Base-by-base conservation (phyloP, 2,113 vertebrate species). In the Fukomys damarensis region DNA sequence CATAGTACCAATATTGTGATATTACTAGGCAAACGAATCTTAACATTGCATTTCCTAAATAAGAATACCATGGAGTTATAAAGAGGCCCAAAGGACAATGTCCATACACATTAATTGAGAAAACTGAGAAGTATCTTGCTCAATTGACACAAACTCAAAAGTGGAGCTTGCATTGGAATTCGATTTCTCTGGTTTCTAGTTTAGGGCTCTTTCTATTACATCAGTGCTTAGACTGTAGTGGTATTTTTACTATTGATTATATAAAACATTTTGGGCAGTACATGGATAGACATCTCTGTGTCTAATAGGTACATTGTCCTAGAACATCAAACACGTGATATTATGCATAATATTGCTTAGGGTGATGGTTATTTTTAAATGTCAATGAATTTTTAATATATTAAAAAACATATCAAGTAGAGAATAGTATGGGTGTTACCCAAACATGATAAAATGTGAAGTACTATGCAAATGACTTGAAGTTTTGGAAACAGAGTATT, bases 371-470 rank as follows among this genome's bases (percentile, higher is more conserved):
- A 93, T 56, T 93, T 95, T n/a, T 76, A 97, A 65, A 65, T 83
- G 43, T 89, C 93, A 76, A 61, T 76, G 19, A 85, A 61, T 93
- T 86, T 92, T 56, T 24, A 93, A 94, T 81, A 81, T 52, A 85
- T n/a, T 81, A 82, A 87, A 92, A 70, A 24, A 84, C 5, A 54
- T n/a, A 89, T 86, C 72, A 93, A 96, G 59, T 88, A 94, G 59
- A n/a, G 66, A 86, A 83, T 70, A 86, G 38, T 89, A 56, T 56
- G 52, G n/a, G n/a, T 89, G 77, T 17, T 46, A 41, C 72, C 93
- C 91, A 77, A 87, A 80, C n/a, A 76, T 80, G 68, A 88, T 95
- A 65, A 77, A 96, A 77, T 66, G 24, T 93, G 80, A 94, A 90
- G 5, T 70, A 87, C 19, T 95, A 41, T 59, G n/a, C 6, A 92